Base-by-base conservation (phyloP, 2,113 vertebrate species). In the Nematolebias whitei region DNA sequence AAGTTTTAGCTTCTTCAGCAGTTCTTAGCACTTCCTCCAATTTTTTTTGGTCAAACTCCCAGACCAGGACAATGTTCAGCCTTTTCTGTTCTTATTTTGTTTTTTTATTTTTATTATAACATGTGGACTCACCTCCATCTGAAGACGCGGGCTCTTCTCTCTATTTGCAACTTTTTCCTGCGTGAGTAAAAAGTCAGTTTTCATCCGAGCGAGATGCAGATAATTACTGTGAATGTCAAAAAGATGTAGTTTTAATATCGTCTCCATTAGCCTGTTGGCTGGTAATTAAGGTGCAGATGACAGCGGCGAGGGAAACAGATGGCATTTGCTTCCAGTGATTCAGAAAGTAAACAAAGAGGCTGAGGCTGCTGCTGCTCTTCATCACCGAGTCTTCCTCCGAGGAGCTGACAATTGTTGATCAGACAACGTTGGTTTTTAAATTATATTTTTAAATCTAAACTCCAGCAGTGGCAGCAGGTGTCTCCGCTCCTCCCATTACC, bases 151-250 rank as follows among this genome's bases (percentile, higher is more conserved):
- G 73, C 55, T 54, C 60, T 50, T 12, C 63, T 64, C 61, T 11
- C 53, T 72, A 76, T 76, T 84, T 74, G 84, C 68, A 80, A 77
- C 82, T 85, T 77, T 84, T 78, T 53, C 68, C 60, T 57, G 40
- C 44, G 0, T 20, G 70, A 51, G 61, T n/a, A 26, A 39, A 63
- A 35, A 10, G 81, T 86, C 89, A 12, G 77, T 92, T 92, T 94
- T 89, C 89, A 88, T 93, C 87, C 90, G 78, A 83, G 89, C 89
- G 93, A 94, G 93, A 91, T 92, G 92, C 83, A 94, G 92, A 96
- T 98, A 97, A 99, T 98, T 96, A 98, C 95, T 97, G 95, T 98
- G 96, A 98, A 98, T 98, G 96, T 99, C 96, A 99, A 94, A 97
- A 98, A 99, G 96, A 97, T 98, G 97, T 98, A 96, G 96, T 97